Percentiles rank a stretch among this genome's conserved stretches.
Evolutionary conservation across 2,797 vertebrate genomes (phyloP).

Genomic region (Myotis findleyi): DNA sequence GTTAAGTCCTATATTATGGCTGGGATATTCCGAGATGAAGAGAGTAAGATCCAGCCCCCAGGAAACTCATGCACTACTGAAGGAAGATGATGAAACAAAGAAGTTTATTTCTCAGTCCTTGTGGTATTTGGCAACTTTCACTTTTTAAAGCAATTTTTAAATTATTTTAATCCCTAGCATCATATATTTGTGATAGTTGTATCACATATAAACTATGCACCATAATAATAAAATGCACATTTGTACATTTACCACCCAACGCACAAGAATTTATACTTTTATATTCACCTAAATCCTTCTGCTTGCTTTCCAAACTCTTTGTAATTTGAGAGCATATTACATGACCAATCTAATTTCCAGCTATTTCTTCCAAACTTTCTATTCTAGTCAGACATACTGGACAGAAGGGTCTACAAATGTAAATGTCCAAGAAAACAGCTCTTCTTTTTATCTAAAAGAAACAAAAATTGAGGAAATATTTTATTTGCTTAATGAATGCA

Average conservation of each 20-base stretch:
- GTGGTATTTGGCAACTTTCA: background rate
- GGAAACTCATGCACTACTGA: background rate
- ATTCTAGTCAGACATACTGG: background rate
- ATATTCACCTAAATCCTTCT: slow-evolving; percentile 2
- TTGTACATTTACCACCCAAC: background rate
- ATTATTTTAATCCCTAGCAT: slow-evolving; percentile 44
- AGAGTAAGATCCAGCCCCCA: background rate
- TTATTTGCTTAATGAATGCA: slow-evolving; percentile 46
- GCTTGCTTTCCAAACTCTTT: slow-evolving; percentile 28
- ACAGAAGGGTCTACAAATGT: slow-evolving; percentile 16
- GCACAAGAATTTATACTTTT: background rate
- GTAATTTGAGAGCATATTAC: background rate
- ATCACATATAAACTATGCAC: background rate
- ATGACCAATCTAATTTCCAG: background rate
- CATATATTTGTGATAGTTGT: slow-evolving; percentile 12
- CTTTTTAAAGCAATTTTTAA: slow-evolving; percentile 12
- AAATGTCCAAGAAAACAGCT: slow-evolving; percentile 23
- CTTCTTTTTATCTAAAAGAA: slow-evolving; percentile 52
- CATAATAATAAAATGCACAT: background rate
- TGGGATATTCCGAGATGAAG: background rate
- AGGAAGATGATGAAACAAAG: slow-evolving; percentile 12
- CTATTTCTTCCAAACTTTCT: slow-evolving; percentile 45
- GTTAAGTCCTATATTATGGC: background rate
- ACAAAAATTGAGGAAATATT: slow-evolving; percentile 47
- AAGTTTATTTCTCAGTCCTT: background rate